Conservation (phyloP, 1,140 invertebrate species). For the Spodoptera frugiperda region DNA sequence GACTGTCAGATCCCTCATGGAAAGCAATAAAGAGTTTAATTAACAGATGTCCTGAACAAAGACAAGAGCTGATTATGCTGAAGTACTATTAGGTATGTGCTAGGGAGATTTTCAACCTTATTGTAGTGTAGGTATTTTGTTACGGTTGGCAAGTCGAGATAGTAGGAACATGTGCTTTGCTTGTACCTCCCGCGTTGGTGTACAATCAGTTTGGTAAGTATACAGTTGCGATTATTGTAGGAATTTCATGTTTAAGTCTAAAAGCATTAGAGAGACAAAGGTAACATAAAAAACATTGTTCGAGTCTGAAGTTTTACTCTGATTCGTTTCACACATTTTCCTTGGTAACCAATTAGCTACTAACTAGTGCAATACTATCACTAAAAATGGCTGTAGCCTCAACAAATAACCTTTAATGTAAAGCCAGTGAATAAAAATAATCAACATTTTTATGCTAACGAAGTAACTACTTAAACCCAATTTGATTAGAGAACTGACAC, state of each 20-base stretch:
- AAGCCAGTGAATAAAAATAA: slow-evolving; percentile 29
- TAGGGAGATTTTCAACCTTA: slow-evolving; percentile 2
- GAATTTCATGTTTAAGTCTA: neutral
- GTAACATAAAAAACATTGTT: too few relatives aligned
- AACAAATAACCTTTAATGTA: neutral
- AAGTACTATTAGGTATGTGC: slow-evolving; percentile 26
- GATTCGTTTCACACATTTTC: neutral
- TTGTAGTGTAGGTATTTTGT: slow-evolving; percentile 9
- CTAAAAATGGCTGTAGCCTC: neutral
- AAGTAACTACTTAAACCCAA: slow-evolving; percentile 14
- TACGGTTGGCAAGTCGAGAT: slow-evolving; percentile 46
- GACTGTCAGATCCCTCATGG: slow-evolving; percentile 15
- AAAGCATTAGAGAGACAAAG: neutral
- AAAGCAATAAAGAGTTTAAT: slow-evolving; percentile 69
- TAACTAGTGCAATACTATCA: neutral
- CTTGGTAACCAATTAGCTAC: neutral
- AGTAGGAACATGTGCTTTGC: slow-evolving; percentile 45
- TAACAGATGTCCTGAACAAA: slow-evolving; percentile 65
- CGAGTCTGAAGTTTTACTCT: too few relatives aligned
- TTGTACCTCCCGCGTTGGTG: slow-evolving; percentile 54
- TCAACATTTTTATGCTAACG: slow-evolving; percentile 34
- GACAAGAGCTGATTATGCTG: slow-evolving; percentile 64
- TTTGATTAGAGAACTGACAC: slow-evolving; percentile 33
- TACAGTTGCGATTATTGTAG: slow-evolving; percentile 2
- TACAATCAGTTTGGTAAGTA: slow-evolving; percentile 15